phyloP scores from a whole-genome alignment of 2,113 vertebrate species.

The Sphyrna mokarran region DNA sequence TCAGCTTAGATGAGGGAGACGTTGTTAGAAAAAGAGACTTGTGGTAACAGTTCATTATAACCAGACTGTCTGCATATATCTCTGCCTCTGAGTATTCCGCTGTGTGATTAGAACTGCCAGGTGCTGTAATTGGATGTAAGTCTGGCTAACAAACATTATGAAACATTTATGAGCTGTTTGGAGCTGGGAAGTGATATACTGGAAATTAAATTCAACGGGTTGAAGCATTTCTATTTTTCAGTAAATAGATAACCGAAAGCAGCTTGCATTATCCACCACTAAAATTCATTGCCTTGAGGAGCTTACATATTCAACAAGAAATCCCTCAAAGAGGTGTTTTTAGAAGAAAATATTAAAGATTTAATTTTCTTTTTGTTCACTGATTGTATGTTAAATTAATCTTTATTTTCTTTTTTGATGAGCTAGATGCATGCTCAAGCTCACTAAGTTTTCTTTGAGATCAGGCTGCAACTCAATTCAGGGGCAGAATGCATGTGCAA shows the following conservation, averaged over 20 bases:
- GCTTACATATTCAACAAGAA: neutral
- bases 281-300: neutral
- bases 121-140: constrained; percentile 20
- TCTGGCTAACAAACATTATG: constrained; percentile 1
- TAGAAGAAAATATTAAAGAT: neutral
- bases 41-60: constrained; percentile 4
- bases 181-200: neutral
- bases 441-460: neutral
- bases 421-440: neutral
- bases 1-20: neutral
- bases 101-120: constrained; percentile 12
- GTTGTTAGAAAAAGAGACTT: neutral
- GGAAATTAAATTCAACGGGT: constrained; percentile 25
- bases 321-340: neutral
- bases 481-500: neutral
- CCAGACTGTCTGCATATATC: neutral
- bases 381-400: neutral
- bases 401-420: neutral
- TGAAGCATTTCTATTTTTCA: constrained; percentile 3
- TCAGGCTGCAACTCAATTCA: neutral
- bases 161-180: neutral
- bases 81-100: constrained; percentile 10
- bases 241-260: neutral
- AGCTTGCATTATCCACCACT: neutral
- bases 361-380: constrained; percentile 2